Evolutionary conservation across 2,888 invertebrate genomes (phyloP), one percentile per base, ranked within the genome.

Genomic region (Smittia aterrima): DNA sequence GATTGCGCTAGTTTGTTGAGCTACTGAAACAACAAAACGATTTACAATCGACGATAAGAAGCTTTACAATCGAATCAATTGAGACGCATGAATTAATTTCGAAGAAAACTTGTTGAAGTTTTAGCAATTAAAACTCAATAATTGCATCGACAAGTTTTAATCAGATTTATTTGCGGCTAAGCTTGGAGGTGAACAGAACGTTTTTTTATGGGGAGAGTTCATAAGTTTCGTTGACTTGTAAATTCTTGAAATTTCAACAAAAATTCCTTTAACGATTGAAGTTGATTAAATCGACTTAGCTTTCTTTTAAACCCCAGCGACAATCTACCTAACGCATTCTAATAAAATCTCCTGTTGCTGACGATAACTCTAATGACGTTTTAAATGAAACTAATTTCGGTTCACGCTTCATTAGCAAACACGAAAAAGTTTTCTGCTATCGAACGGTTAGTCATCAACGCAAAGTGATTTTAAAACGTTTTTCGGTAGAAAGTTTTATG

Each of bases 331-430:
- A n/a, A n/a, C n/a, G n/a, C n/a, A n/a, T n/a, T n/a, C 32, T 32
- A 3, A 32, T 32, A 6, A 32, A 66, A 18, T 66, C 32, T 66
- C n/a, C n/a, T 9, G 3, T 66, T 16, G 13, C 40, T 40, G 11
- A 6, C 16, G n/a, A n/a, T 16, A 47, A 47, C n/a, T 6, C n/a
- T 70, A 70, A 70, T 70, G 70, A 70, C 70, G 3, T 54, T 53
- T 70, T 54, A 54, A 70, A 70, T 54, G 70, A 41, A 70, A 70
- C 70, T 54, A 70, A 70, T 70, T 70, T 16, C 20, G 16, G 11
- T 70, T 70, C 70, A 70, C 70, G 70, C 54, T 70, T 70, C 70
- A 70, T 70, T 70, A 41, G 13, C 66, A 66, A 20, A 32, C 7
- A 1, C 25, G 16, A 32, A 66, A 38, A 11, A 32, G 24, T 11